Evolutionary conservation across 2,888 invertebrate genomes (phyloP).

Genomic region (Drosophila subsilvestris): DNA sequence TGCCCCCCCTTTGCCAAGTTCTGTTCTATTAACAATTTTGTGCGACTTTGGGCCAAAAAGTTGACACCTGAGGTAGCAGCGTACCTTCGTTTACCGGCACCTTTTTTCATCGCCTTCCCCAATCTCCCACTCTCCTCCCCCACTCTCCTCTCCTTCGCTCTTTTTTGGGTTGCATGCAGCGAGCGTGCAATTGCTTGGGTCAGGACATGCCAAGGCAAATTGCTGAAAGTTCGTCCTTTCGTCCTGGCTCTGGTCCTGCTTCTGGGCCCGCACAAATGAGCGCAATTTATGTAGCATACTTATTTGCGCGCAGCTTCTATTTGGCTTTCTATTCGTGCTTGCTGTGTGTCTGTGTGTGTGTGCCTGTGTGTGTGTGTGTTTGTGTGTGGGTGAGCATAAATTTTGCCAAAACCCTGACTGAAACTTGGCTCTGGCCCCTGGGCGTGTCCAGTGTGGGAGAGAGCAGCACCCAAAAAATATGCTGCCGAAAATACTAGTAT

Average conservation of each 20-base stretch:
- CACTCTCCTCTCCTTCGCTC: background rate
- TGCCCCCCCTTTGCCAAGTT: background rate
- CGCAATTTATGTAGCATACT: slow-evolving; percentile 52
- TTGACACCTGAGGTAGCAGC: slow-evolving; percentile 34
- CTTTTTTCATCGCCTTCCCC: slow-evolving; percentile 8
- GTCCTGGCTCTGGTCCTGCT: slow-evolving; percentile 1
- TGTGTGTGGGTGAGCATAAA: slow-evolving; percentile 40
- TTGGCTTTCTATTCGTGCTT: slow-evolving; percentile 10
- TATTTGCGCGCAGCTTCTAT: slow-evolving; percentile 51
- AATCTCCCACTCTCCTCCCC: no score
- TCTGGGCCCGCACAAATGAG: slow-evolving; percentile 43
- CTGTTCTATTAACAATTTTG: slow-evolving; percentile 27
- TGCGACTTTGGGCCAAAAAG: slow-evolving; percentile 22
- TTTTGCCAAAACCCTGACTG: slow-evolving; percentile 19
- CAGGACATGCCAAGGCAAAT: slow-evolving; percentile 53
- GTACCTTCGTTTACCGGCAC: background rate
- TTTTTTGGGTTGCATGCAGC: slow-evolving; percentile 22
- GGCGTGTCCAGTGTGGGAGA: background rate
- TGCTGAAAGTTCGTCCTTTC: slow-evolving; percentile 46
- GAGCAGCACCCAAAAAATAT: background rate
- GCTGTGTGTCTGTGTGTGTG: slow-evolving; percentile 19
- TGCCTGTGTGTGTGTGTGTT: slow-evolving; percentile 15
- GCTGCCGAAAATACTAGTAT: slow-evolving; percentile 1
- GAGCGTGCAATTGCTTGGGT: slow-evolving; percentile 46
- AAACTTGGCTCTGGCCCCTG: slow-evolving; percentile 11